Evolutionary conservation across 2,888 invertebrate species (phyloP).

Genomic region (Gari tellinella): DNA sequence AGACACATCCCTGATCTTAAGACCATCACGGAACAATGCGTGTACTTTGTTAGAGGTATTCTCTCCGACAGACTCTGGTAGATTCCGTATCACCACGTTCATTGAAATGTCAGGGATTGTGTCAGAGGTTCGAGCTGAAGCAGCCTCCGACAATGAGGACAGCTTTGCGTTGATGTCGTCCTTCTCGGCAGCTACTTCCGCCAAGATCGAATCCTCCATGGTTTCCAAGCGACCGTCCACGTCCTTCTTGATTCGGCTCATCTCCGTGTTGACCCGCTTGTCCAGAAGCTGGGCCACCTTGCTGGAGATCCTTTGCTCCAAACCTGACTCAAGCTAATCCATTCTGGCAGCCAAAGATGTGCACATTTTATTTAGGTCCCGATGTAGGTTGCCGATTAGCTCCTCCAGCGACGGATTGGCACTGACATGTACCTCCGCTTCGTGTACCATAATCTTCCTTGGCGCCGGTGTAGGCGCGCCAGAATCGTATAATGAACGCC

Average conservation of each 20-base stretch:
- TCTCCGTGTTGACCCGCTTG: conserved; percentile 5
- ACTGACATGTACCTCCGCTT: too few species aligned
- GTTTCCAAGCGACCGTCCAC: conserved; percentile 1
- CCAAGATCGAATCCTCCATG: conserved; percentile 1
- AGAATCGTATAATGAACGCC: not conserved
- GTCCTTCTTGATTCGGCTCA: conserved; percentile 7
- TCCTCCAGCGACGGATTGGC: not conserved
- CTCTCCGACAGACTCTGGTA: conserved; percentile 9
- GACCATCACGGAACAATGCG: not conserved
- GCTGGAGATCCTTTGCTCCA: conserved; percentile 11
- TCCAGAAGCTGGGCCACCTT: conserved; percentile 19
- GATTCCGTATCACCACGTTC: not conserved
- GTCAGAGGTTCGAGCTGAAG: not conserved
- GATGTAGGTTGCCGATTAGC: not conserved
- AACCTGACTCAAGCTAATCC: conserved; percentile 11
- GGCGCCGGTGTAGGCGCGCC: conserved; percentile 2
- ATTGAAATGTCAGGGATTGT: not conserved
- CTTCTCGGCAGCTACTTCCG: not conserved
- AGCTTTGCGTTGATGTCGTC: conserved; percentile 7
- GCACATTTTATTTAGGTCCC: conserved; percentile 6
- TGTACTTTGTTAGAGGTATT: conserved; percentile 7
- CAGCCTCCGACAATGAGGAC: not conserved
- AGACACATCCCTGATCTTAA: not conserved
- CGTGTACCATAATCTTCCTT: not conserved
- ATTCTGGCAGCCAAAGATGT: conserved; percentile 4